Base-by-base conservation (phyloP, 2,888 invertebrate species). In the Temnothorax unifasciatus region DNA sequence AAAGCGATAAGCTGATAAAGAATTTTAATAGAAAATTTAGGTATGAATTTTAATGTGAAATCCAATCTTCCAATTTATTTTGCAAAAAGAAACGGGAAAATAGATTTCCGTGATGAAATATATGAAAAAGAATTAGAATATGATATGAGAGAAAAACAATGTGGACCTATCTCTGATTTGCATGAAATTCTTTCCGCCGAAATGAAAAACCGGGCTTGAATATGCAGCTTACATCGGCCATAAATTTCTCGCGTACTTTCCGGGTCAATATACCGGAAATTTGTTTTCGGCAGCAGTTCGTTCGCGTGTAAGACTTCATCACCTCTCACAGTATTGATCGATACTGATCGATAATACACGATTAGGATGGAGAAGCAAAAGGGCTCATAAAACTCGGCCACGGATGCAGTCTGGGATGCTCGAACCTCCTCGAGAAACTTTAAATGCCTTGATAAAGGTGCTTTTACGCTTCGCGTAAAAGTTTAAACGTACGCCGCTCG, bases 201-300 rank as follows among this genome's bases (percentile, higher is more conserved):
- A 69, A 79, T 79, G 69, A 69, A 69, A 79, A 79, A 59, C 57
- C 57, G 57, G 34, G 57, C 34, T 69, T 63, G 69, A 69, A 79
- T 79, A 59, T 59, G 79, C 79, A 57, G 79, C 79, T 69, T 79
- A 79, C 79, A 57, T 69, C 69, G 69, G 77, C 44, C 21, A 69
- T 79, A 79, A 79, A 79, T 79, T 69, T 69, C 34, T 69, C 69
- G 69, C 79, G 79, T 79, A 79, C 69, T 79, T 79, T 79, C 69
- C 69, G 18, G 57, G 69, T 69, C 79, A 79, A 79, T 79, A 79
- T 79, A 69, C 47, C 69, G 79, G 79, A 79, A 79, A 79, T 79
- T 79, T 79, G 79, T 79, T 79, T 79, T 79, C 69, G 79, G 69
- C 44, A 44, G 44, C 57, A 57, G 54, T 57, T 79, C 47, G 44